Evolutionary conservation across 1,140 invertebrate species (phyloP).

Genomic region (Paraescarpia echinospica): DNA sequence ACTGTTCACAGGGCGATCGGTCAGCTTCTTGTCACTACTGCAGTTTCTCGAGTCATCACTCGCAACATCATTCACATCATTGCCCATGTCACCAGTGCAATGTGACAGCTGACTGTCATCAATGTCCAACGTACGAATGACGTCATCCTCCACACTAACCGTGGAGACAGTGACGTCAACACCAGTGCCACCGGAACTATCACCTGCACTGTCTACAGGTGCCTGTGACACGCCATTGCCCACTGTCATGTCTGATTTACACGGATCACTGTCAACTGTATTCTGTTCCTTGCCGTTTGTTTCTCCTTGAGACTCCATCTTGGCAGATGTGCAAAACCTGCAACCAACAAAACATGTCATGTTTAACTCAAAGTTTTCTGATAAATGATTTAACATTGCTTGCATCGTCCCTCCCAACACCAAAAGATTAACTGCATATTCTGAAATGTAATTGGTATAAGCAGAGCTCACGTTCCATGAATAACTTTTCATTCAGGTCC

Average conservation of each 20-base stretch:
- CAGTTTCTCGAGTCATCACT: too few species aligned
- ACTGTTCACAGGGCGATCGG: too few species aligned
- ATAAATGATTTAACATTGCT: too few species aligned
- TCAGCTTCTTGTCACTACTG: too few species aligned
- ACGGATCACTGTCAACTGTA: neutral
- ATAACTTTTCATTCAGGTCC: too few species aligned
- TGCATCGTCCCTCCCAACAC: too few species aligned
- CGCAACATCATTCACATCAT: neutral
- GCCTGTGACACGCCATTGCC: neutral
- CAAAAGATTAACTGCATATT: too few species aligned
- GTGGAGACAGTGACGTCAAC: neutral
- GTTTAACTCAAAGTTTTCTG: neutral
- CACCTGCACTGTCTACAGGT: neutral
- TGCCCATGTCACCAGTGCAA: neutral
- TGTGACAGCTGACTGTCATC: neutral
- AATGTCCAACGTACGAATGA: neutral
- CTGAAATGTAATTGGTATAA: too few species aligned
- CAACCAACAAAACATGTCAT: neutral
- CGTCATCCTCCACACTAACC: neutral
- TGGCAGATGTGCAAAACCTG: neutral
- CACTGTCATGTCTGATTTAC: neutral
- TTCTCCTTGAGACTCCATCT: neutral
- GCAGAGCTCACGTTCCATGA: too few species aligned
- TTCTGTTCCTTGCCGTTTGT: neutral
- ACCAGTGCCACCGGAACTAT: neutral